Evolutionary conservation across 1,140 invertebrate species (phyloP).

Genomic region (Antheraea pernyi): DNA sequence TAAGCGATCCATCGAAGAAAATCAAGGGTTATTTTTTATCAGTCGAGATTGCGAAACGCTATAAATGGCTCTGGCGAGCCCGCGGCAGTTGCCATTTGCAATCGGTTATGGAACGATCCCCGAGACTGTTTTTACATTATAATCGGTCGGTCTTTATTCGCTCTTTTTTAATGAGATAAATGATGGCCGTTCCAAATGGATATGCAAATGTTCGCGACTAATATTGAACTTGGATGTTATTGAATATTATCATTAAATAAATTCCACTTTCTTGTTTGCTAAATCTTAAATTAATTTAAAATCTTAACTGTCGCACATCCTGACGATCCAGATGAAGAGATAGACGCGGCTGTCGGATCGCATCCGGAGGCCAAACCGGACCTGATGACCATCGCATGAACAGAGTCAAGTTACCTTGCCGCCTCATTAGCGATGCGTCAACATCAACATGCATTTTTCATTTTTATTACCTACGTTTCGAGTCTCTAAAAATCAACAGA

Average conservation of each 20-base stretch:
- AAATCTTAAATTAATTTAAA: not conserved
- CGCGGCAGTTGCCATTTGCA: constrained; percentile 73
- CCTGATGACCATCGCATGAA: constrained; percentile 26
- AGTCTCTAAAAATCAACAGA: not conserved
- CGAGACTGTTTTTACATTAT: constrained; percentile 74
- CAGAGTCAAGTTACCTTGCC: constrained; percentile 46
- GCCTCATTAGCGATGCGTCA: constrained; percentile 50
- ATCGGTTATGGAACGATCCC: constrained; percentile 72
- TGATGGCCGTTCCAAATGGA: constrained; percentile 52
- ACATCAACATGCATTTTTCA: constrained; percentile 31
- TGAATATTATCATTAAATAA: not conserved
- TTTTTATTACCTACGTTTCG: constrained; percentile 8
- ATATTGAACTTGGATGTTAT: constrained; percentile 9
- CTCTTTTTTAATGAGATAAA: constrained; percentile 61
- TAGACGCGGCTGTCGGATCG: constrained; percentile 18
- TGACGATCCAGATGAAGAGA: not conserved
- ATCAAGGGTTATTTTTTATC: constrained; percentile 72
- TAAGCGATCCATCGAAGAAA: constrained; percentile 51
- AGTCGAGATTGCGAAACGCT: constrained; percentile 67
- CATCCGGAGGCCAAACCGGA: constrained; percentile 22
- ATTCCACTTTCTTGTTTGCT: not conserved
- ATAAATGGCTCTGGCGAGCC: constrained; percentile 64
- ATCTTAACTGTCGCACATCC: not conserved
- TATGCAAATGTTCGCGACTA: constrained; percentile 34
- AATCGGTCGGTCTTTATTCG: constrained; percentile 63